A percentile compares a stretch with the other conserved stretches of the same genome.
These are phyloP conservation scores for Crotophaga sulcirostris DNA, from an alignment of 2,113 vertebrate species.

Conservation along the genomic window DNA sequence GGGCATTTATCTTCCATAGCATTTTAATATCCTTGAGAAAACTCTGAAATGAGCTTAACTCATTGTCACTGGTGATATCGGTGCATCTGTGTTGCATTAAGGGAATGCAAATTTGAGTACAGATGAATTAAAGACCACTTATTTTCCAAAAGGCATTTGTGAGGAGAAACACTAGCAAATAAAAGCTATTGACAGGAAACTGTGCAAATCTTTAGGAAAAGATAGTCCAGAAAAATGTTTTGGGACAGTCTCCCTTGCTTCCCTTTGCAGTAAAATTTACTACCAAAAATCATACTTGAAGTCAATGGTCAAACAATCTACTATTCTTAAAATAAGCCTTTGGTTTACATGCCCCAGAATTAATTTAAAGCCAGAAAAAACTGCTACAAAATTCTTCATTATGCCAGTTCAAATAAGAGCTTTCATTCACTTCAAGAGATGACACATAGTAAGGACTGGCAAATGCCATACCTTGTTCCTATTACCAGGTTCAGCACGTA, in stretches of 20 bases:
- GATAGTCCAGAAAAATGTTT: too few species aligned
- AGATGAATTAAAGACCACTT: not conserved
- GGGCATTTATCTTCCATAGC: not conserved
- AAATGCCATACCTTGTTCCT: fast-evolving
- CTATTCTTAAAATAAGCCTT: fast-evolving
- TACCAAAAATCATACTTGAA: not conserved
- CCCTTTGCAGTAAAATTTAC: not conserved
- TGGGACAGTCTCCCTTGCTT: not conserved
- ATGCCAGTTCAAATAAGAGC: fast-evolving
- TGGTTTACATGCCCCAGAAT: not conserved
- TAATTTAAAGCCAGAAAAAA: not conserved
- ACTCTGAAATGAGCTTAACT: not conserved
- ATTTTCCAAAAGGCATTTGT: not conserved
- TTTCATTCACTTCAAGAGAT: fast-evolving
- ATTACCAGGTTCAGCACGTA: fast-evolving
- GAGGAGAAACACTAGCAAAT: not conserved
- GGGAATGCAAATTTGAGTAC: not conserved
- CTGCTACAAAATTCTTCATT: fast-evolving
- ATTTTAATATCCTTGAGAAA: slow-evolving; percentile 21
- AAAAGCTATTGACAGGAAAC: not conserved
- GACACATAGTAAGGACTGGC: not conserved
- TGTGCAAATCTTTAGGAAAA: not conserved
- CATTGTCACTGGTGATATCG: not conserved
- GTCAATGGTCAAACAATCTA: not conserved
- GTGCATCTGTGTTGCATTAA: not conserved